These are phyloP conservation scores for Phycodurus eques DNA, from an alignment of 2,113 vertebrate genomes.

Conservation along the genomic window DNA sequence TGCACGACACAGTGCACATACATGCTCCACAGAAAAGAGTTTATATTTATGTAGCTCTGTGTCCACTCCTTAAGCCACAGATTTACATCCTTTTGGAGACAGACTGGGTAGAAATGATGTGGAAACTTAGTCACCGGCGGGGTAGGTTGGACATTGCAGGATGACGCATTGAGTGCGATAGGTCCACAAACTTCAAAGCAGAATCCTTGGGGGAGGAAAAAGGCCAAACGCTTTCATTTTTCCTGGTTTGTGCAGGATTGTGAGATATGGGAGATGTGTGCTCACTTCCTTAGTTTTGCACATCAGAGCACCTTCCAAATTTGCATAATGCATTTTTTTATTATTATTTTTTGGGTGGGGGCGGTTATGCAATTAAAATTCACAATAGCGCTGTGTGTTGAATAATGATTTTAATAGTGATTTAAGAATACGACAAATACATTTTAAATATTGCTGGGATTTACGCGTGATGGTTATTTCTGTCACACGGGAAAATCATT, in stretches of 20 bases:
- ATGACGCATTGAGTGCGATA: constrained; percentile 48
- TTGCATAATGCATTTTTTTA: background rate
- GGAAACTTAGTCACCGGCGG: constrained; percentile 6
- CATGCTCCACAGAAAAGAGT: background rate
- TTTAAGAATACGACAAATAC: background rate
- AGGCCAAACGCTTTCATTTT: constrained; percentile 19
- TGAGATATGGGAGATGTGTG: constrained; percentile 1
- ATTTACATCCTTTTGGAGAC: constrained; percentile 9
- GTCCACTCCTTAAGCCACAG: background rate
- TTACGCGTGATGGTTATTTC: background rate
- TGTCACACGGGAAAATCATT: background rate
- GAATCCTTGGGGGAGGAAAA: constrained; percentile 26
- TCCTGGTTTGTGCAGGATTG: constrained; percentile 13
- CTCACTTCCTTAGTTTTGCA: background rate
- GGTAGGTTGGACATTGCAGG: constrained; percentile 30
- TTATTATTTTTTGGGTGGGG: background rate
- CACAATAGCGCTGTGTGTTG: background rate
- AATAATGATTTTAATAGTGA: background rate
- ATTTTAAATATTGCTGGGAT: background rate
- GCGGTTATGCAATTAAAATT: background rate
- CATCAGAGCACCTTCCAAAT: background rate
- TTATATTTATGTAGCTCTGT: background rate
- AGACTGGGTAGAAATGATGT: constrained; percentile 22
- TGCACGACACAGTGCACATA: constrained; percentile 6
- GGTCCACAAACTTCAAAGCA: constrained; percentile 62